phyloP scores from a whole-genome alignment of 2,797 vertebrate genomes.

The Pseudomugil gertrudae region DNA sequence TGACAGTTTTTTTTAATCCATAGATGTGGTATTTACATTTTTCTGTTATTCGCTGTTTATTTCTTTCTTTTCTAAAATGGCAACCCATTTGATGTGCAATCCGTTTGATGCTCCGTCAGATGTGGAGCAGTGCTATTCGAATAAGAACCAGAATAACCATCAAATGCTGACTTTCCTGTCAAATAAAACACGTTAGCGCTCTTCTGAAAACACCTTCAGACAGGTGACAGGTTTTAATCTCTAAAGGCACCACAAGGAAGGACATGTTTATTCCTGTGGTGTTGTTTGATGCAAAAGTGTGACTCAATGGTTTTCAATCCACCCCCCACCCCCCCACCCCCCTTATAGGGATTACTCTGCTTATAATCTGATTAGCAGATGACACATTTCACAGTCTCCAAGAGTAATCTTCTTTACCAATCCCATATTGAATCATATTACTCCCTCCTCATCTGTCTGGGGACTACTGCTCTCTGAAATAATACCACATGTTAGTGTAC shows the following conservation, averaged over 20 bases:
- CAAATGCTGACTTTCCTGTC: conserved; percentile 12
- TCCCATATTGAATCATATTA: conserved; percentile 40
- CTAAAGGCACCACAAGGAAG: not conserved
- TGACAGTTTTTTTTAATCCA: not conserved
- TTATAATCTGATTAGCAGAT: conserved; percentile 70
- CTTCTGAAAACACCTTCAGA: conserved; percentile 13
- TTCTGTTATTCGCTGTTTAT: not conserved
- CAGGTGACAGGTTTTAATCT: conserved; percentile 14
- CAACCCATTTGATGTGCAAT: not conserved
- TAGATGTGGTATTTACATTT: not conserved
- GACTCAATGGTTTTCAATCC: conserved; percentile 9
- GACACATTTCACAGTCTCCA: conserved; percentile 69
- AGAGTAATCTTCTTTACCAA: conserved; percentile 60
- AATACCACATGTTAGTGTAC: conserved; percentile 58
- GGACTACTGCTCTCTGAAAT: conserved; percentile 43
- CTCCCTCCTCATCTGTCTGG: conserved; percentile 46
- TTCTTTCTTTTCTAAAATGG: not conserved
- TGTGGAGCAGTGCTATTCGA: conserved; percentile 4
- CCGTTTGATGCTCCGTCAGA: conserved; percentile 4
- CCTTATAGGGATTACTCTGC: conserved; percentile 56
- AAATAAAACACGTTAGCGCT: not conserved
- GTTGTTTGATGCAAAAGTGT: conserved; percentile 27
- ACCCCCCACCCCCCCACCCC: conserved; percentile 7
- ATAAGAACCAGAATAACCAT: conserved; percentile 7
- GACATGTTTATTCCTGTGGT: conserved; percentile 30